A percentile compares a stretch with the other conserved stretches of the same genome.
phyloP scores from a whole-genome alignment of 1,140 invertebrate species.

The Drosophila sechellia region DNA sequence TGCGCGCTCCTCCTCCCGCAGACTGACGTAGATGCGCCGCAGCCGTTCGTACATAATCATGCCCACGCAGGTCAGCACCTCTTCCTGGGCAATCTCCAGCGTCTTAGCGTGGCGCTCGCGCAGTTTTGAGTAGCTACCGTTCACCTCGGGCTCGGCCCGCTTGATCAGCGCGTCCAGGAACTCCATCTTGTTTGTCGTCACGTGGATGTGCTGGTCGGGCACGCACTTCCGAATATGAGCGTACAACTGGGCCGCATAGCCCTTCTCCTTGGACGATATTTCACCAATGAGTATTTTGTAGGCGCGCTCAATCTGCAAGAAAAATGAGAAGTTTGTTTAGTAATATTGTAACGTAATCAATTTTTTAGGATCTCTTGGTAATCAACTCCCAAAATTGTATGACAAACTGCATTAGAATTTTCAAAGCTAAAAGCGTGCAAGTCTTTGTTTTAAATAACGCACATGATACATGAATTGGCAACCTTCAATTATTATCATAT shows the following conservation, averaged over 20 bases:
- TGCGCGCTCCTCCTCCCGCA: slow-evolving; percentile 95
- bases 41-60: slow-evolving; percentile 95
- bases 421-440: no score
- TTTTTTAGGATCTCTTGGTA: no score
- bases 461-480: no score
- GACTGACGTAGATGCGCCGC: slow-evolving; percentile 92
- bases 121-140: slow-evolving; percentile 88
- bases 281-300: slow-evolving; percentile 94
- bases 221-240: slow-evolving; percentile 93
- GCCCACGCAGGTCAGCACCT: slow-evolving; percentile 96
- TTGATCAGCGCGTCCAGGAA: slow-evolving; percentile 94
- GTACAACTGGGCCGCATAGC: slow-evolving; percentile 94
- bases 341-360: not conserved
- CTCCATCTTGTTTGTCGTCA: slow-evolving; percentile 91
- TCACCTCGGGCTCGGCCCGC: slow-evolving; percentile 94
- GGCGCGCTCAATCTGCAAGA: slow-evolving; percentile 88
- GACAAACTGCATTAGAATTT: no score
- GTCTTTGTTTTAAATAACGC: no score
- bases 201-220: slow-evolving; percentile 93
- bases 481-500: no score
- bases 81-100: slow-evolving; percentile 97
- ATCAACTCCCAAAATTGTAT: no score
- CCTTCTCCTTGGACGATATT: slow-evolving; percentile 93
- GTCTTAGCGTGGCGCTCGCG: slow-evolving; percentile 97
- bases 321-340: not conserved